These are phyloP conservation scores for Cenopis cana DNA, from an alignment of 2,888 invertebrate species.

Conservation along the genomic window DNA sequence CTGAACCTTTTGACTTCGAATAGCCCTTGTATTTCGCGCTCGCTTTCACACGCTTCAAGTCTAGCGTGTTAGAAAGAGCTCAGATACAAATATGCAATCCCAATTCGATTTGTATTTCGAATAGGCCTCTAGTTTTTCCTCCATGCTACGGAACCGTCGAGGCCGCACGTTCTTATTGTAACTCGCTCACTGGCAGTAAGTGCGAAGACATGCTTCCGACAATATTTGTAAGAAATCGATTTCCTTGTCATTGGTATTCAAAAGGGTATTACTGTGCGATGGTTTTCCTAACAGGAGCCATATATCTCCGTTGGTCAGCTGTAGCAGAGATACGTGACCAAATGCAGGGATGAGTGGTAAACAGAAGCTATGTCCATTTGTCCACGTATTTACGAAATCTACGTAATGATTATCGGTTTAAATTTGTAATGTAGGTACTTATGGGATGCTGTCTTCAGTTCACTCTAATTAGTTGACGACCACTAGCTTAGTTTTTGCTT, in stretches of 20 bases:
- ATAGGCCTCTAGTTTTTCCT: constrained; percentile 17
- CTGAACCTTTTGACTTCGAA: neutral
- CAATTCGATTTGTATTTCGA: neutral
- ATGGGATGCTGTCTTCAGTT: too few species aligned
- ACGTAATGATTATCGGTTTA: too few species aligned
- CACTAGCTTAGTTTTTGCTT: too few species aligned
- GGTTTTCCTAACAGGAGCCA: constrained; percentile 10
- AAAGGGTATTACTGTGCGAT: constrained; percentile 8
- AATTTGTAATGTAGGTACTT: too few species aligned
- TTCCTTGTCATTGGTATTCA: constrained; percentile 31
- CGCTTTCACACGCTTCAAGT: too few species aligned
- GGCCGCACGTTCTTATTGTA: constrained; percentile 29
- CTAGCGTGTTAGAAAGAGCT: neutral
- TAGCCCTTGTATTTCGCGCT: neutral
- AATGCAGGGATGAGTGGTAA: too few species aligned
- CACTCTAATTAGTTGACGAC: too few species aligned
- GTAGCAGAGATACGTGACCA: neutral
- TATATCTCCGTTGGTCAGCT: constrained; percentile 2
- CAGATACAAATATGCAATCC: neutral
- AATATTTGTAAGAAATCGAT: constrained; percentile 28
- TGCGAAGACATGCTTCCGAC: constrained; percentile 24
- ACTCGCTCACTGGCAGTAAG: constrained; percentile 7
- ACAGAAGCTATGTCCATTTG: too few species aligned
- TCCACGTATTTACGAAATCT: too few species aligned
- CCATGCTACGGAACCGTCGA: constrained; percentile 19